These are phyloP conservation scores for Meloidogyne chitwoodi DNA, from an alignment of 1,140 invertebrate species.

Conservation along the genomic window DNA sequence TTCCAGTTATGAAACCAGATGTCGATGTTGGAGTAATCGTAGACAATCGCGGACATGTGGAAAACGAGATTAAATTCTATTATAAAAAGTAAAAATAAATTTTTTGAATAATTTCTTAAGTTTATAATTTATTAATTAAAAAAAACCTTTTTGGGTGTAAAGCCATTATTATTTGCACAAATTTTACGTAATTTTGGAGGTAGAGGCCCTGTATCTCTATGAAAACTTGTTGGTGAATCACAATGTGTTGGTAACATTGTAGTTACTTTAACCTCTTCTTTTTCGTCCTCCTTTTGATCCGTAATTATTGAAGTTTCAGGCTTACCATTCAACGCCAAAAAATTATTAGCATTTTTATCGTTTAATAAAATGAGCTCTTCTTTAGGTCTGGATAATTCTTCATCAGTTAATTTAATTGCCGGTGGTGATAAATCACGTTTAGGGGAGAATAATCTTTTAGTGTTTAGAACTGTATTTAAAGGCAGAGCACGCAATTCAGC, in stretches of 20 bases:
- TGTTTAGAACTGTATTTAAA: constrained; percentile 42
- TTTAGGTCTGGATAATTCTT: constrained; percentile 24
- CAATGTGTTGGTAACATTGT: neutral
- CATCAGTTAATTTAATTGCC: constrained; percentile 31
- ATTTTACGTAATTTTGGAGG: constrained; percentile 16
- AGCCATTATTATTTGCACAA: neutral
- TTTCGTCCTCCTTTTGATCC: neutral
- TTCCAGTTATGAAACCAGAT: neutral
- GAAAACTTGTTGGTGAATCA: constrained; percentile 1
- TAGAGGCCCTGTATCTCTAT: neutral
- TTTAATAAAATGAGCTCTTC: neutral
- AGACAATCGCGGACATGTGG: neutral
- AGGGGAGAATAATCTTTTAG: constrained; percentile 33
- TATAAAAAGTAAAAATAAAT: neutral
- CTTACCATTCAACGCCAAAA: too few relatives aligned
- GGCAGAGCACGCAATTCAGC: constrained; percentile 29
- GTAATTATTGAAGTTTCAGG: neutral
- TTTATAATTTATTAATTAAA: neutral
- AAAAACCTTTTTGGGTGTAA: neutral
- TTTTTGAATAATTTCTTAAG: too few relatives aligned
- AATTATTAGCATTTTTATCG: neutral
- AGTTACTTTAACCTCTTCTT: constrained; percentile 18
- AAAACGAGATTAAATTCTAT: neutral
- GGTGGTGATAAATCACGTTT: constrained; percentile 33
- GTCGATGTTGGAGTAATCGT: neutral